Percentiles rank a stretch among this genome's conserved stretches.
These are phyloP conservation scores for Drosophila malerkotliana DNA, from an alignment of 1,140 invertebrate species.

Conservation along the genomic window DNA sequence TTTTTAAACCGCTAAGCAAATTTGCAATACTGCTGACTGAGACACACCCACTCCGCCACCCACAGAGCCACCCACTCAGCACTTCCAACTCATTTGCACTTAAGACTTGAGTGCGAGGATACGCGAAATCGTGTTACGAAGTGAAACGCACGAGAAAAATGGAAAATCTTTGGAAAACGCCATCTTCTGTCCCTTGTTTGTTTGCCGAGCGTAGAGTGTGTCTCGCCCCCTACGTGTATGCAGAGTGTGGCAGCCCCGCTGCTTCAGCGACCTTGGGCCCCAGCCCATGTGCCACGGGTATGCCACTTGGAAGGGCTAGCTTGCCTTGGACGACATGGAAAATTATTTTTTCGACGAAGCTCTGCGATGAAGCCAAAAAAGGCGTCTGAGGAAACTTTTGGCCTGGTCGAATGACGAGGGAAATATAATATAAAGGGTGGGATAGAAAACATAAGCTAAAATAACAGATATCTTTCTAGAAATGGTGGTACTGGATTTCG, in stretches of 20 bases:
- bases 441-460: background rate
- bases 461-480: background rate
- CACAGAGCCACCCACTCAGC: slow-evolving; percentile 2
- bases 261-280: slow-evolving; percentile 51
- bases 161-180: slow-evolving; percentile 29
- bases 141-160: slow-evolving; percentile 23
- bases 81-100: slow-evolving; percentile 68
- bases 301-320: slow-evolving; percentile 28
- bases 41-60: slow-evolving; percentile 5
- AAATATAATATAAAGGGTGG: background rate
- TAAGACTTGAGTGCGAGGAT: slow-evolving; percentile 43
- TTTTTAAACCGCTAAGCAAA: slow-evolving; percentile 77
- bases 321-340: slow-evolving; percentile 10
- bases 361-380: slow-evolving; percentile 10
- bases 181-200: slow-evolving; percentile 14
- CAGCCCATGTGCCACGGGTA: slow-evolving; percentile 24
- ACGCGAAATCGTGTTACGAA: slow-evolving; percentile 9
- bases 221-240: slow-evolving; percentile 11
- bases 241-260: slow-evolving; percentile 11
- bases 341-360: slow-evolving; percentile 15
- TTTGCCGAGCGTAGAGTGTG: slow-evolving; percentile 15
- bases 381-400: slow-evolving; percentile 6
- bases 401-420: background rate
- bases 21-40: slow-evolving; percentile 69
- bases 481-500: background rate